phyloP scores from a whole-genome alignment of 2,888 invertebrate species.

The Serripes groenlandicus region DNA sequence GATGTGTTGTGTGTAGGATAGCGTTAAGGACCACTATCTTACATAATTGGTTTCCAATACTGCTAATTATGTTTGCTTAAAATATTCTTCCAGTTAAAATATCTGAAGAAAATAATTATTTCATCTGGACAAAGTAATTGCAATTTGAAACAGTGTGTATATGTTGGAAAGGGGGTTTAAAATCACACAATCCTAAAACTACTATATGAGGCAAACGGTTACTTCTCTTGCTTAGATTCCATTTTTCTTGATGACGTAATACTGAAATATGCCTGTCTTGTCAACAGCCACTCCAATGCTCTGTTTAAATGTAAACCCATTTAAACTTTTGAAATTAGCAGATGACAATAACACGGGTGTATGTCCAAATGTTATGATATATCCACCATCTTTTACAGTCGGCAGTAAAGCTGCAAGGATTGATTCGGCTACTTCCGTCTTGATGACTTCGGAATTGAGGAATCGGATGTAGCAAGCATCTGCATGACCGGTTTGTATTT shows the following conservation, averaged over 20 bases:
- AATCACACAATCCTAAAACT: no score
- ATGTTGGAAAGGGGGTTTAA: no score
- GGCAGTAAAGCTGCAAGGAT: constrained; percentile 64
- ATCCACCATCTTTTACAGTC: constrained; percentile 68
- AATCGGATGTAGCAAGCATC: constrained; percentile 62
- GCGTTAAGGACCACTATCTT: no score
- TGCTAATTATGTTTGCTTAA: no score
- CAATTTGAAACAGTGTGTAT: no score
- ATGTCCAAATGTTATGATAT: constrained; percentile 74
- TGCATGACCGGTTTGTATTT: constrained; percentile 68
- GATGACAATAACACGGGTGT: constrained; percentile 74
- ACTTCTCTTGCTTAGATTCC: no score
- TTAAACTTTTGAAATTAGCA: constrained; percentile 61
- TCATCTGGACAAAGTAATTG: no score
- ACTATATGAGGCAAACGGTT: no score
- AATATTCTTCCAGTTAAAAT: no score
- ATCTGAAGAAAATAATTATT: no score
- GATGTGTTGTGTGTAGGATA: no score
- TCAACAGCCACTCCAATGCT: constrained; percentile 65
- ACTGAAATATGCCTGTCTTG: constrained; percentile 71
- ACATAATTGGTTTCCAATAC: no score
- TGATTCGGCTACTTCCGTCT: constrained; percentile 67
- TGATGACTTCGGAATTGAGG: constrained; percentile 74
- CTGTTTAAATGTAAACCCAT: constrained; percentile 60
- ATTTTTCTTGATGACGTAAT: constrained; percentile 73